phyloP scores from a whole-genome alignment of 1,140 invertebrate species.

The Drosophila gunungcola region DNA sequence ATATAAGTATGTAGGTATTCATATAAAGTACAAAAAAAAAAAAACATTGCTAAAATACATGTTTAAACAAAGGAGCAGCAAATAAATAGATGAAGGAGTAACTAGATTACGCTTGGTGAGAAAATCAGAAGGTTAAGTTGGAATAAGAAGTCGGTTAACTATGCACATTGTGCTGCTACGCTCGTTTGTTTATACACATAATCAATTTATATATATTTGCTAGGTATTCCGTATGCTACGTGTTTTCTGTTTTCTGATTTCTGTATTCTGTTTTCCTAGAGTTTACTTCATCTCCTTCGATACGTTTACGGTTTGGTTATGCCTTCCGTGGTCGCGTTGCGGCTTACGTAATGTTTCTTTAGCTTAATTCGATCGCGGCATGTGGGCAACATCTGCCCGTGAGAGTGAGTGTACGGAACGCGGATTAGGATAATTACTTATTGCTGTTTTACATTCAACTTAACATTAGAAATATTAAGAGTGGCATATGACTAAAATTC shows the following conservation, averaged over 20 bases:
- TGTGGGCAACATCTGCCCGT: slow-evolving; percentile 23
- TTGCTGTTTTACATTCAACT: slow-evolving; percentile 59
- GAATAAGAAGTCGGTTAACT: slow-evolving; percentile 61
- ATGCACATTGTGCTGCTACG: slow-evolving; percentile 69
- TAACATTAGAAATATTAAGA: slow-evolving; percentile 59
- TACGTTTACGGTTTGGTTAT: slow-evolving; percentile 24
- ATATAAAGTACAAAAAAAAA: slow-evolving; percentile 63
- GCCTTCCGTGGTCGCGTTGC: slow-evolving; percentile 2
- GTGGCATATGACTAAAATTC: slow-evolving; percentile 62
- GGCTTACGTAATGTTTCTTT: slow-evolving; percentile 33
- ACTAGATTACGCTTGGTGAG: slow-evolving; percentile 16
- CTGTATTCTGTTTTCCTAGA: slow-evolving; percentile 22
- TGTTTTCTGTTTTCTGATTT: not conserved
- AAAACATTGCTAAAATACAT: slow-evolving; percentile 66
- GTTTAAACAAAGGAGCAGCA: slow-evolving; percentile 67
- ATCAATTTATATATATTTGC: slow-evolving; percentile 62
- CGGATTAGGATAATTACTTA: slow-evolving; percentile 44
- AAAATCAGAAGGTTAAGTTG: slow-evolving; percentile 44
- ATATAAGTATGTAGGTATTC: slow-evolving; percentile 45
- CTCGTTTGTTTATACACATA: slow-evolving; percentile 72
- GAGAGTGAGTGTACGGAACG: slow-evolving; percentile 24
- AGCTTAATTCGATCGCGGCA: slow-evolving; percentile 44
- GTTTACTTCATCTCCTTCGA: slow-evolving; percentile 18
- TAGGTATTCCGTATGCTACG: slow-evolving; percentile 57
- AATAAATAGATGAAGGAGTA: slow-evolving; percentile 66